These are phyloP conservation scores for Zalophus californianus DNA, from an alignment of 2,797 vertebrate genomes.

Conservation along the genomic window DNA sequence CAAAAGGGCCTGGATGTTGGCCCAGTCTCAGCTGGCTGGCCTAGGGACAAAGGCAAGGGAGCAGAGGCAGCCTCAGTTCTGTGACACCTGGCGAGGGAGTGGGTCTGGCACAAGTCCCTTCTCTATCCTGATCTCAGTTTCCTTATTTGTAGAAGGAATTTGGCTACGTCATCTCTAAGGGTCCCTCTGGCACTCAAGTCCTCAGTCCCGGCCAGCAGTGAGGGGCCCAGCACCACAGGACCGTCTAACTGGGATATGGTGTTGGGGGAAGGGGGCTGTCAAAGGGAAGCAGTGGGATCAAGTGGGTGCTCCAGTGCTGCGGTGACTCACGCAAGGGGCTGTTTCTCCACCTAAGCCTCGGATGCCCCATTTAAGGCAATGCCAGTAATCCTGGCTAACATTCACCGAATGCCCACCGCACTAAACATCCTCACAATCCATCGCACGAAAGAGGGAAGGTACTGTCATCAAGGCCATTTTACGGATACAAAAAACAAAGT, in stretches of 20 bases:
- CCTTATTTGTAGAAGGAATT: not conserved
- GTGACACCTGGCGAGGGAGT: not conserved
- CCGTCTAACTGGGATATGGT: not conserved
- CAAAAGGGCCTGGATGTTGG: not conserved
- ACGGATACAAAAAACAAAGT: conserved; percentile 58
- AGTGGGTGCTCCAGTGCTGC: not conserved
- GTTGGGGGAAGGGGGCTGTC: too few relatives aligned
- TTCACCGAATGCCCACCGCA: not conserved
- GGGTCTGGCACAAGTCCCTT: not conserved
- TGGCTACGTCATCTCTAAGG: not conserved
- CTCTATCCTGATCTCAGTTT: not conserved
- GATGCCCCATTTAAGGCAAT: not conserved
- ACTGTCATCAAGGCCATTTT: conserved; percentile 10
- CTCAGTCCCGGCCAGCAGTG: not conserved
- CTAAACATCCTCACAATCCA: not conserved
- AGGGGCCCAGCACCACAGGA: not conserved
- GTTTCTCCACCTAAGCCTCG: not conserved
- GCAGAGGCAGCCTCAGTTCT: not conserved
- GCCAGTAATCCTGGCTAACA: not conserved
- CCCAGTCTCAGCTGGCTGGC: not conserved
- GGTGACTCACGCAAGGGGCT: rapidly evolving
- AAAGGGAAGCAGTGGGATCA: not conserved
- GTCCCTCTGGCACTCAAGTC: not conserved
- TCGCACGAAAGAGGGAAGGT: too few relatives aligned
- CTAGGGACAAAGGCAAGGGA: not conserved